Conservation (phyloP, 1,140 invertebrate genomes). For the Drosophila ficusphila region DNA sequence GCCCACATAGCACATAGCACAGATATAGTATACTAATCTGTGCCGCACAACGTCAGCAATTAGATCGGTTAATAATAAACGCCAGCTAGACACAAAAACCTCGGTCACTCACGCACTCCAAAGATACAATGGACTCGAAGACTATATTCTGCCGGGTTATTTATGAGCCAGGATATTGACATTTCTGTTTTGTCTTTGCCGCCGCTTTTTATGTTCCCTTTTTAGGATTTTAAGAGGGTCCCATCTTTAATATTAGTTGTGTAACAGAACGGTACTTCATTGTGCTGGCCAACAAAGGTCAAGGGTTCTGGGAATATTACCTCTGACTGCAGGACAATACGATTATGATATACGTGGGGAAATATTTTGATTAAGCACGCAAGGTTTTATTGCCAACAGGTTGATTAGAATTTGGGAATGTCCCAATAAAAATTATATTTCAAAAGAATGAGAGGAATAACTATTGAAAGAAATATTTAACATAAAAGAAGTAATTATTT, state of each 20-base stretch:
- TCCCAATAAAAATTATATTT: too few species aligned
- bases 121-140: conserved; percentile 39
- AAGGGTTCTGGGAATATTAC: conserved; percentile 27
- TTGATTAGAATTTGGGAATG: too few species aligned
- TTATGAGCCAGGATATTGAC: conserved; percentile 76
- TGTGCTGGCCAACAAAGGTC: conserved; percentile 50
- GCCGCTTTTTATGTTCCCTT: conserved; percentile 48
- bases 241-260: conserved; percentile 32
- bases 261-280: conserved; percentile 68
- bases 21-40: conserved; percentile 45
- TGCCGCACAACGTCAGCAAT: conserved; percentile 66
- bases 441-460: too few species aligned
- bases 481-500: too few species aligned
- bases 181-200: conserved; percentile 60
- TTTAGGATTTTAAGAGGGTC: conserved; percentile 17
- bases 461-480: too few species aligned
- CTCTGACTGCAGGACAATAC: not conserved
- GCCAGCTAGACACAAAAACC: conserved; percentile 24
- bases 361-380: conserved; percentile 64
- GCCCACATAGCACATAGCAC: too few species aligned
- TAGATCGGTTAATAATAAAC: conserved; percentile 45
- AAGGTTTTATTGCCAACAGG: conserved; percentile 8
- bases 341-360: conserved; percentile 73
- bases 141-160: conserved; percentile 61
- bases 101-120: conserved; percentile 19